Percentiles rank a stretch among this genome's conserved stretches.
These are phyloP conservation scores for Corbicula japonica DNA, from an alignment of 2,888 invertebrate species.

Conservation along the genomic window DNA sequence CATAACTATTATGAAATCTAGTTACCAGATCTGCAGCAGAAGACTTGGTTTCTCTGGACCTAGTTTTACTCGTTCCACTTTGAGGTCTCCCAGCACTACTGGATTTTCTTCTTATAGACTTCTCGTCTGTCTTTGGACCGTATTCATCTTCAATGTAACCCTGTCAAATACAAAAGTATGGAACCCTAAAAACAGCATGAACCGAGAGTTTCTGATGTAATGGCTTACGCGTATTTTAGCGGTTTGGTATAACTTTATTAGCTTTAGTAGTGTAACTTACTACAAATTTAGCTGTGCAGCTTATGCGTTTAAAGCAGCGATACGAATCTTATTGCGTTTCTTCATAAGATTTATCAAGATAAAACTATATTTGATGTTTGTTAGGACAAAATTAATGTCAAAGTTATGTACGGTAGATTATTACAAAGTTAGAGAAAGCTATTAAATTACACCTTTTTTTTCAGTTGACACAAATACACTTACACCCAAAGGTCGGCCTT, in stretches of 20 bases:
- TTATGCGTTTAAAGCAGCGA: too few relatives aligned
- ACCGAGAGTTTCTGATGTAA: too few relatives aligned
- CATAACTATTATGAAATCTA: not conserved
- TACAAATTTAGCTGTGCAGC: too few relatives aligned
- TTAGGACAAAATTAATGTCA: not conserved
- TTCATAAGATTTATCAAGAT: too few relatives aligned
- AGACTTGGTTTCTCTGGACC: conserved; percentile 12
- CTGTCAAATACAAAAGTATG: conserved; percentile 27
- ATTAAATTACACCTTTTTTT: not conserved
- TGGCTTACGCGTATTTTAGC: too few relatives aligned
- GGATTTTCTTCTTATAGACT: conserved; percentile 1
- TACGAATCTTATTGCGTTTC: too few relatives aligned
- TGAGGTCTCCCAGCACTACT: conserved; percentile 18
- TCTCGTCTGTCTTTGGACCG: conserved; percentile 55
- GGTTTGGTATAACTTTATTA: too few relatives aligned
- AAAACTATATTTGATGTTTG: not conserved
- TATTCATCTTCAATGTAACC: conserved; percentile 68
- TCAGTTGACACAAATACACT: conserved; percentile 1
- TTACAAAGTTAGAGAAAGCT: not conserved
- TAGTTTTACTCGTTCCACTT: conserved; percentile 40
- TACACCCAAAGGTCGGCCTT: conserved; percentile 72
- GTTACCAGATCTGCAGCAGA: conserved; percentile 20
- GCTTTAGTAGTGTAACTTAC: too few relatives aligned
- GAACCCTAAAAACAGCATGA: not conserved
- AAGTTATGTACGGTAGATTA: not conserved